phyloP scores from a whole-genome alignment of 2,888 invertebrate genomes.

The Apotomis capreana region DNA sequence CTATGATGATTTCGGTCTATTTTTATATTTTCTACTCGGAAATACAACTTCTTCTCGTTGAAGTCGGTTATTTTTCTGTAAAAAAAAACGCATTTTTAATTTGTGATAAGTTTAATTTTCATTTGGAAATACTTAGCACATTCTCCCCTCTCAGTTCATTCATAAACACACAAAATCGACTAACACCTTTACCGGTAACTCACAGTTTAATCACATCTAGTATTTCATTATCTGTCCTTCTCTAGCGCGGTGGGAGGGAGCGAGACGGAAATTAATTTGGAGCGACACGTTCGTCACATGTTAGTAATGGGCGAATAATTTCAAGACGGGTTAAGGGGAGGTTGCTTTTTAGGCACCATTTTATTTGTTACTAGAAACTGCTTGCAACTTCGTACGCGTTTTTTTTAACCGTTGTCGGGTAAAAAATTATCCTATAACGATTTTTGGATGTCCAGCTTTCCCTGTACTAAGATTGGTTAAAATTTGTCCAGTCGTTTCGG shows the following conservation, averaged over 20 bases:
- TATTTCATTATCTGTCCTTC: slow-evolving; percentile 49
- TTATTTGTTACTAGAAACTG: background rate
- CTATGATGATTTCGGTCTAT: no score
- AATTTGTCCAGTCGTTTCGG: no score
- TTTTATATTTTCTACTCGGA: no score
- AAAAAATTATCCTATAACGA: no score
- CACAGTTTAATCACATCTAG: slow-evolving; percentile 29
- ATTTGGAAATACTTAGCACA: background rate
- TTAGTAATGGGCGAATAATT: slow-evolving; percentile 72
- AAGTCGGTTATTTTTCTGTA: no score
- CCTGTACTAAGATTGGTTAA: no score
- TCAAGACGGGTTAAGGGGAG: slow-evolving; percentile 65
- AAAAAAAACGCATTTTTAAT: no score
- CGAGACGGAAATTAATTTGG: slow-evolving; percentile 60
- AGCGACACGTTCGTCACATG: slow-evolving; percentile 70
- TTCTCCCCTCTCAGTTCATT: background rate
- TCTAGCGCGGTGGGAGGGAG: slow-evolving; percentile 49
- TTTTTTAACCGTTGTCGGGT: no score
- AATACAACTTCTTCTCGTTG: no score
- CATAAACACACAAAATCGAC: slow-evolving; percentile 1
- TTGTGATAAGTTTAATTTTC: no score
- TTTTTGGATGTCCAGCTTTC: no score
- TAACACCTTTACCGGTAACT: slow-evolving; percentile 31
- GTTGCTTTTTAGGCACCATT: background rate
- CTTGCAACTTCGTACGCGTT: no score